These are phyloP conservation scores for Hirtodrosophila confusa DNA, from an alignment of 2,888 invertebrate genomes.

Conservation along the genomic window DNA sequence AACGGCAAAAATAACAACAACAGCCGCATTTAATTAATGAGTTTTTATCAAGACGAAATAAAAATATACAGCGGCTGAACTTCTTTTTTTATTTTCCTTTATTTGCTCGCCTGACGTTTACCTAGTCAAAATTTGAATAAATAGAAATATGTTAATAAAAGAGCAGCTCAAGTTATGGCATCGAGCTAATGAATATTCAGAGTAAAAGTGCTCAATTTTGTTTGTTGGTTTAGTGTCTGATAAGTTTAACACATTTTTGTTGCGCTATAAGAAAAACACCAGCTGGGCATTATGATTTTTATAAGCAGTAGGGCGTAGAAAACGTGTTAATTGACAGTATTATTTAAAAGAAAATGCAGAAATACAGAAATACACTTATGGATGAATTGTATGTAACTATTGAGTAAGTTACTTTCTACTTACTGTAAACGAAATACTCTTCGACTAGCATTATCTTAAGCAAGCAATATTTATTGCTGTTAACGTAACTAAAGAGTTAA, in stretches of 20 bases:
- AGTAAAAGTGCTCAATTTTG: conserved; percentile 64
- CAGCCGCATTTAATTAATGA: conserved; percentile 63
- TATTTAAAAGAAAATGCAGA: background rate
- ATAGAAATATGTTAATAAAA: conserved; percentile 58
- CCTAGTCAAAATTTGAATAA: conserved; percentile 61
- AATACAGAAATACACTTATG: too few relatives aligned
- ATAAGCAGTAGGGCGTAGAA: background rate
- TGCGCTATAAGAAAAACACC: conserved; percentile 32
- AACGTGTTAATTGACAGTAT: background rate
- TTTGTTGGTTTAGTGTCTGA: conserved; percentile 48
- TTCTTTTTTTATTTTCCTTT: conserved; percentile 20
- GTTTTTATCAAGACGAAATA: conserved; percentile 51
- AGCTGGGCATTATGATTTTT: conserved; percentile 14
- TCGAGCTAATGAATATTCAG: conserved; percentile 59
- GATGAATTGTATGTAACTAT: too few relatives aligned
- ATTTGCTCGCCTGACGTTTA: conserved; percentile 31
- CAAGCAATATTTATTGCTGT: too few relatives aligned
- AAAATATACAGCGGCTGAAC: conserved; percentile 37
- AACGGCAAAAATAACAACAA: conserved; percentile 40
- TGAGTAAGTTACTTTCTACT: too few relatives aligned
- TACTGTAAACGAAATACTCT: too few relatives aligned
- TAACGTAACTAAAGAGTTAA: too few relatives aligned
- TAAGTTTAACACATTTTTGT: conserved; percentile 56
- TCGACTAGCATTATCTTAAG: too few relatives aligned
- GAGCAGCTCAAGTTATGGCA: conserved; percentile 34